phyloP scores from a whole-genome alignment of 2,888 invertebrate species.

The Synergus gifuensis region DNA sequence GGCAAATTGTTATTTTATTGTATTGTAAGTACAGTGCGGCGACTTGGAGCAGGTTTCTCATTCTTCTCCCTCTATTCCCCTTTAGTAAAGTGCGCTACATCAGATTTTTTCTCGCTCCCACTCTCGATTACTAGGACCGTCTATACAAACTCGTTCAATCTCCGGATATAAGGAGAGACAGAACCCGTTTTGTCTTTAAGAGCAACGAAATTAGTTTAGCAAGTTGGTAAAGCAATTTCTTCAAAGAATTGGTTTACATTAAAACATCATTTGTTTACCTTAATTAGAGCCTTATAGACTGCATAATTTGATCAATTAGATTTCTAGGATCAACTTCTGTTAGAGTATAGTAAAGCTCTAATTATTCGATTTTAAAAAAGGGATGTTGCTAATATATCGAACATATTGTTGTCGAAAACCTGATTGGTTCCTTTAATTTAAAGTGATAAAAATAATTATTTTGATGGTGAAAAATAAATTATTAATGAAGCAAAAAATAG shows the following conservation, averaged over 20 bases:
- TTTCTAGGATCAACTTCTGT: too few relatives aligned
- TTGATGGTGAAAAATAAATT: too few relatives aligned
- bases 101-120: conserved; percentile 42
- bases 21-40: conserved; percentile 67
- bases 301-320: not conserved
- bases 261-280: not conserved
- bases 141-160: conserved; percentile 38
- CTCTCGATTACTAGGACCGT: conserved; percentile 40
- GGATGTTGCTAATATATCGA: too few relatives aligned
- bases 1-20: conserved; percentile 72
- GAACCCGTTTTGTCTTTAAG: conserved; percentile 15
- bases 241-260: not conserved
- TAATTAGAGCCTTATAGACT: conserved; percentile 7
- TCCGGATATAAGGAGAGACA: conserved; percentile 29
- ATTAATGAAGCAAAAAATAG: too few relatives aligned
- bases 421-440: too few relatives aligned
- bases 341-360: too few relatives aligned
- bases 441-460: too few relatives aligned
- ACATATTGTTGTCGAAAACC: too few relatives aligned
- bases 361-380: too few relatives aligned
- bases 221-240: conserved; percentile 35
- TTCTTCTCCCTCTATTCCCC: conserved; percentile 26
- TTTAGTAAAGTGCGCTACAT: conserved; percentile 32
- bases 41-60: conserved; percentile 48
- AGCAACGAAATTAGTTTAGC: conserved; percentile 36